Base-by-base conservation (phyloP, 30 jellyfish, hydroid and myxozoan species). In the Morbakka virulenta region DNA sequence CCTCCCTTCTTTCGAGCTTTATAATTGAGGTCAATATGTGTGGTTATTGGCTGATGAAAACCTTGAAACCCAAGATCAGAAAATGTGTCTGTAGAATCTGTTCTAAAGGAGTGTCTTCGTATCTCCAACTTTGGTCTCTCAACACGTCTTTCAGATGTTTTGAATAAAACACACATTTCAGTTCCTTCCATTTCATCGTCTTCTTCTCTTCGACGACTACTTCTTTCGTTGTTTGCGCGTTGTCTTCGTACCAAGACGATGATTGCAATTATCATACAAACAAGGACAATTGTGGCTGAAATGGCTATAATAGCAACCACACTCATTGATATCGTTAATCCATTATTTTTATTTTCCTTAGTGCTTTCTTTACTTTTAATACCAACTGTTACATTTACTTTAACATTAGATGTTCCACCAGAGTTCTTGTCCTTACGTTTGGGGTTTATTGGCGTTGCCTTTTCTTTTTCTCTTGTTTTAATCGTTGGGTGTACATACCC, bases 151-250 rank as follows among this genome's bases (percentile, higher is more conserved):
- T 76, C 69, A 77, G 90, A 61, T 20, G 77, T 86, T 52, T 93
- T 84, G 73, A 93, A 93, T 26, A 93, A 72, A 0, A 95, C 79
- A 81, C 99, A 93, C 99, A 93, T 93, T 79, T 93, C 99, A 3
- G 96, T 93, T 24, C 85, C 92, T 17, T 82, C 99, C 48, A 74
- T 94, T 6, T 69, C 61, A 9, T 79, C 81, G 14, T 74, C 93
- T 1, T 71, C 80, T 50, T 85, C 82, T 65, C 26, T 32, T 24
- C 35, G 28, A 77, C 94, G 74, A 68, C 92, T 4, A 31, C 88
- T 9, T 57, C 87, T n/a, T 14, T 30, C 12, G 34, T 91, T 3
- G n/a, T 31, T 2, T 35, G 89, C 32, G 48, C 90, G 52, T 51
- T 68, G 94, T 26, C 96, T 86, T 12, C 96, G 84, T 36, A 87